Evolutionary conservation across 2,888 invertebrate species (phyloP).

Genomic region (Phaonia tiefii): DNA sequence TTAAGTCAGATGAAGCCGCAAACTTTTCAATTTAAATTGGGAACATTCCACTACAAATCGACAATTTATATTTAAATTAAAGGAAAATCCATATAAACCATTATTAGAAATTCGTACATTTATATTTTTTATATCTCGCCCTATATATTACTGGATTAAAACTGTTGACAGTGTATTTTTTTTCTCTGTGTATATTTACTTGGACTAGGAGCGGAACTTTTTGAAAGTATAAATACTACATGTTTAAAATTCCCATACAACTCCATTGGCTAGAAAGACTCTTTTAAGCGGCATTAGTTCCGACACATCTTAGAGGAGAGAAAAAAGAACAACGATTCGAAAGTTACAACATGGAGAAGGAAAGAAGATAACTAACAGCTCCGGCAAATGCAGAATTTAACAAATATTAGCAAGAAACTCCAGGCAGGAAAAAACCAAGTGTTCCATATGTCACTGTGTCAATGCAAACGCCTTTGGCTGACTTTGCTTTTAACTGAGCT

Average conservation of each 20-base stretch:
- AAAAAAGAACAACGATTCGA: not conserved
- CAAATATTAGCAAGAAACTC: constrained; percentile 13
- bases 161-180: no score
- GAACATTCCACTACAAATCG: no score
- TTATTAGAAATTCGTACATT: no score
- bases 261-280: constrained; percentile 8
- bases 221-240: constrained; percentile 9
- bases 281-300: constrained; percentile 51
- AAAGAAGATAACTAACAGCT: constrained; percentile 22
- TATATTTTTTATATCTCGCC: no score
- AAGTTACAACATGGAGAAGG: constrained; percentile 16
- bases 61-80: no score
- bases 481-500: constrained; percentile 62
- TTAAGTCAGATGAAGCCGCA: no score
- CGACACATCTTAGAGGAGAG: constrained; percentile 32
- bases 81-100: no score
- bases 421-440: constrained; percentile 31
- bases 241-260: constrained; percentile 55
- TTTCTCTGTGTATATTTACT: no score
- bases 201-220: no score
- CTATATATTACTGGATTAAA: no score
- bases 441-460: constrained; percentile 65
- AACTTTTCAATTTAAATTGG: no score
- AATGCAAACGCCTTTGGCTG: constrained; percentile 64
- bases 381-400: constrained; percentile 5